These are phyloP conservation scores for Premnoplex brunnescens DNA, from an alignment of 2,797 vertebrate genomes.

Conservation along the genomic window DNA sequence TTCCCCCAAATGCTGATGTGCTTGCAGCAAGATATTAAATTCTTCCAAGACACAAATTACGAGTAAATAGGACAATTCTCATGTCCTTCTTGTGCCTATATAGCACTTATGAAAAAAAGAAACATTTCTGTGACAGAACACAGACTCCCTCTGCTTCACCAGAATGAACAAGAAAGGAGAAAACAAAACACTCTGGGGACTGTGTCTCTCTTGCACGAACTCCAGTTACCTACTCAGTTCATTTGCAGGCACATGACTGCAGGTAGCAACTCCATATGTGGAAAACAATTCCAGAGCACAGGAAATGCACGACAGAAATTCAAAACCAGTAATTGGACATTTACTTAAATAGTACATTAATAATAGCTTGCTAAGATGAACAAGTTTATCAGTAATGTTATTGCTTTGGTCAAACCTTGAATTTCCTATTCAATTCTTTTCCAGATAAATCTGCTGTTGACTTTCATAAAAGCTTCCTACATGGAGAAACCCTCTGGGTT, in stretches of 20 bases:
- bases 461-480: not conserved
- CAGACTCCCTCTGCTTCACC: not conserved
- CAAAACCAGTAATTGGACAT: not conserved
- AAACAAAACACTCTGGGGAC: not conserved
- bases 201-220: fast-evolving
- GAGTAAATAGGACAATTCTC: not conserved
- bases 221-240: not conserved
- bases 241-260: not conserved
- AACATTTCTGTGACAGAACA: not conserved
- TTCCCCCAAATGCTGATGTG: not conserved
- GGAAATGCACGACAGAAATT: not conserved
- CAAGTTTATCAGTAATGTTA: not conserved
- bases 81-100: not conserved
- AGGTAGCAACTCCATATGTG: not conserved
- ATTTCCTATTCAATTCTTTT: not conserved
- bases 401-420: not conserved
- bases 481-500: not conserved
- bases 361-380: not conserved
- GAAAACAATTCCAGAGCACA: not conserved
- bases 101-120: not conserved
- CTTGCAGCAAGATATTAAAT: not conserved
- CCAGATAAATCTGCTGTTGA: not conserved
- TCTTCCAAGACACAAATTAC: not conserved
- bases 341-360: not conserved
- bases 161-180: not conserved